phyloP scores from a whole-genome alignment of 2,888 invertebrate species.

The Mythimna ferrago region DNA sequence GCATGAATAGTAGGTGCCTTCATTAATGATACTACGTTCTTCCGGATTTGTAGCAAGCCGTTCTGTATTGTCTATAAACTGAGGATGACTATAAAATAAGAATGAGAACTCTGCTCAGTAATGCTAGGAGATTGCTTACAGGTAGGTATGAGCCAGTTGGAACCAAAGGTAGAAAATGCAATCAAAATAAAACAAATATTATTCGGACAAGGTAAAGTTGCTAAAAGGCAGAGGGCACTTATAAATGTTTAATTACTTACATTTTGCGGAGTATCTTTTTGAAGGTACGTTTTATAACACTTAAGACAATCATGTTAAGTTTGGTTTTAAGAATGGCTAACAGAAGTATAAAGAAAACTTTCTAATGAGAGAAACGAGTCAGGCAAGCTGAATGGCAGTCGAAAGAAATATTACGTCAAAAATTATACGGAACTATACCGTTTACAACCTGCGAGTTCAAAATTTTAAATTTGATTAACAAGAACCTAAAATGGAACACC shows the following conservation, averaged over 20 bases:
- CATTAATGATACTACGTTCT: constrained; percentile 25
- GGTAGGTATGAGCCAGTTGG: neutral
- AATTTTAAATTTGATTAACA: neutral
- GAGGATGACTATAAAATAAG: neutral
- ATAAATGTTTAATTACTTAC: constrained; percentile 70
- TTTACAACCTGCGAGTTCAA: constrained; percentile 12
- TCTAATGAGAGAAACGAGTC: constrained; percentile 1
- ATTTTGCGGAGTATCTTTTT: constrained; percentile 77
- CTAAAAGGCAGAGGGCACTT: neutral
- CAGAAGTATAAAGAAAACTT: constrained; percentile 42
- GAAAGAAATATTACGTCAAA: constrained; percentile 4
- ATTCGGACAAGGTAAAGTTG: neutral
- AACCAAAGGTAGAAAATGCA: neutral
- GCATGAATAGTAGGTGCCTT: constrained; percentile 28
- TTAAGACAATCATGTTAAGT: constrained; percentile 39
- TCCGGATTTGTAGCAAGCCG: constrained; percentile 15
- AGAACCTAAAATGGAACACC: neutral
- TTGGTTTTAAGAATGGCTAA: constrained; percentile 8
- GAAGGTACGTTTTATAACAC: constrained; percentile 72
- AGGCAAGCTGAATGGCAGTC: constrained; percentile 27
- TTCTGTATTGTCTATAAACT: neutral
- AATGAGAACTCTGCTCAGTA: neutral
- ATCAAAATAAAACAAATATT: neutral
- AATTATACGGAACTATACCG: neutral
- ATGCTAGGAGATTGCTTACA: neutral